phyloP scores from a whole-genome alignment of 2,113 vertebrate species.

The Scomber colias region DNA sequence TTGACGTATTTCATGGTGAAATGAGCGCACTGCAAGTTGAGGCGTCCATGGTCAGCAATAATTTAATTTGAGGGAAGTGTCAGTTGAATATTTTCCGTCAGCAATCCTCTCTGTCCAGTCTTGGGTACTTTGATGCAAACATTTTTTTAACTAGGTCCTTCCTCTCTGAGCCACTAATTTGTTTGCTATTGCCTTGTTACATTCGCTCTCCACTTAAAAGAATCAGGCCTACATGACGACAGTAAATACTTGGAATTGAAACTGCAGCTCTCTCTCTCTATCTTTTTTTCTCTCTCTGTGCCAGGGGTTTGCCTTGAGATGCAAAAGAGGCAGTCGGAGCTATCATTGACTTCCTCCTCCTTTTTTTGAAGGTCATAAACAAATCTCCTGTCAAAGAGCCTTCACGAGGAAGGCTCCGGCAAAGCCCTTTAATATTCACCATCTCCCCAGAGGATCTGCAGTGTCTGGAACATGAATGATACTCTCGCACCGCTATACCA shows the following conservation, averaged over 20 bases:
- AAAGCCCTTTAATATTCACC: slow-evolving; percentile 77
- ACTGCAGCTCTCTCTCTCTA: neutral
- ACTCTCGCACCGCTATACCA: slow-evolving; percentile 28
- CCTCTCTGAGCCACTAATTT: slow-evolving; percentile 11
- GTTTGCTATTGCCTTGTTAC: slow-evolving; percentile 30
- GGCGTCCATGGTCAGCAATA: slow-evolving; percentile 41
- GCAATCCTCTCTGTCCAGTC: slow-evolving; percentile 12
- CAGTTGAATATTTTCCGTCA: slow-evolving; percentile 47
- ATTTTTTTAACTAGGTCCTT: slow-evolving; percentile 35
- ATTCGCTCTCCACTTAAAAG: slow-evolving; percentile 21
- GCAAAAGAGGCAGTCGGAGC: slow-evolving; percentile 56
- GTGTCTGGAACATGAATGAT: slow-evolving; percentile 61
- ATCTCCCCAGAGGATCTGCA: slow-evolving; percentile 69
- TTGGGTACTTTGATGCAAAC: slow-evolving; percentile 49
- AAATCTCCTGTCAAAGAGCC: slow-evolving; percentile 71
- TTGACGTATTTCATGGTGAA: slow-evolving; percentile 5
- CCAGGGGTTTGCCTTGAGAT: slow-evolving; percentile 45
- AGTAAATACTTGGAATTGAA: slow-evolving; percentile 45
- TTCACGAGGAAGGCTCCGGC: slow-evolving; percentile 52
- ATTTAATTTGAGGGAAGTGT: slow-evolving; percentile 38
- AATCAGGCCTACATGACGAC: slow-evolving; percentile 32
- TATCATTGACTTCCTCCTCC: slow-evolving; percentile 63
- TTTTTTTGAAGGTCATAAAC: slow-evolving; percentile 79
- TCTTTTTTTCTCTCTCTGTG: slow-evolving; percentile 13
- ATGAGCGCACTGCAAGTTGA: slow-evolving; percentile 14